Conservation (phyloP, 2,888 invertebrate genomes). For the Capitulum mitella region DNA sequence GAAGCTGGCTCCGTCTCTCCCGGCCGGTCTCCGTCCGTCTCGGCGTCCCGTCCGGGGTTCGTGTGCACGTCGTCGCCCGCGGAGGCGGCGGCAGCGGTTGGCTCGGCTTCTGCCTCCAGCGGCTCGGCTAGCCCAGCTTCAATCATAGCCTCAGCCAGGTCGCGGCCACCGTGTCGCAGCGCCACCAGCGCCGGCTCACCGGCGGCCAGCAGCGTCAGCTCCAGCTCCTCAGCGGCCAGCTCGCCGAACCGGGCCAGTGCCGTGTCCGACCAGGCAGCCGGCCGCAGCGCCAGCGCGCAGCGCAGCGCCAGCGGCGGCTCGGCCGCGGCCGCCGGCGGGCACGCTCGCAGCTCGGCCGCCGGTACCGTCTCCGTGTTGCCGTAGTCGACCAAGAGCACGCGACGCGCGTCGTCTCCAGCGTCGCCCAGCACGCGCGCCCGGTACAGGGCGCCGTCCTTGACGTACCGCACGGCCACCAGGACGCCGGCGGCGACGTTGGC, state of each 20-base stretch:
- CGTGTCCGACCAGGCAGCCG: neutral
- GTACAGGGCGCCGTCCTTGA: neutral
- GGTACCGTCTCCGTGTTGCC: constrained; percentile 14
- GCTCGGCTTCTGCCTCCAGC: neutral
- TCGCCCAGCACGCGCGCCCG: neutral
- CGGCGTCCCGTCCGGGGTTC: no score
- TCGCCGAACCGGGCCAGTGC: neutral
- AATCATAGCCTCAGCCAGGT: neutral
- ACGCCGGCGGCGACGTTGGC: neutral
- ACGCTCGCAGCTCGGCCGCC: neutral
- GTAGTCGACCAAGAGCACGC: neutral
- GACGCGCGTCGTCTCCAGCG: neutral
- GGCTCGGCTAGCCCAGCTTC: neutral
- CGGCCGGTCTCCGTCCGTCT: neutral
- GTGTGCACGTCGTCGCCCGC: no score
- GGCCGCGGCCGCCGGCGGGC: neutral
- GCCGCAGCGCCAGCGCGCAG: neutral
- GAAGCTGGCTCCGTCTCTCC: neutral
- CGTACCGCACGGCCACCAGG: neutral
- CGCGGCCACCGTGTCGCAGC: neutral
- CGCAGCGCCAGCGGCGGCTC: neutral
- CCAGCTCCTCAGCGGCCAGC: neutral
- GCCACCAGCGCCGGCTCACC: neutral
- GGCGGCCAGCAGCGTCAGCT: neutral
- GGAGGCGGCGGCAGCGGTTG: no score